These are phyloP conservation scores for Psylliodes chrysocephalus DNA, from an alignment of 2,888 invertebrate species.

Conservation along the genomic window DNA sequence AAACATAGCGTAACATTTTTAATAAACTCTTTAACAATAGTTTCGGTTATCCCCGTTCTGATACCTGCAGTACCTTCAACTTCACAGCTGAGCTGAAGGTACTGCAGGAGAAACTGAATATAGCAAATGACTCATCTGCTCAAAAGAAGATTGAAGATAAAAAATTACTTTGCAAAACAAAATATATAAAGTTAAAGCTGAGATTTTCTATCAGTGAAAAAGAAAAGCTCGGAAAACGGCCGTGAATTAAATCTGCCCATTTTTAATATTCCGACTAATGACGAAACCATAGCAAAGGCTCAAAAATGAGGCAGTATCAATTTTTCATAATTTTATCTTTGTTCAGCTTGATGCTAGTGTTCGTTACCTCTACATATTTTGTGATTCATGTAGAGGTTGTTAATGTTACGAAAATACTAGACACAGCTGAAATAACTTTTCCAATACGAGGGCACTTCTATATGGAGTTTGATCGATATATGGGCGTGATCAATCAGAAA, in stretches of 20 bases:
- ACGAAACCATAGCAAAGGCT: conserved; percentile 12
- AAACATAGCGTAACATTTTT: conserved; percentile 28
- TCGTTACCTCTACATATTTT: no score
- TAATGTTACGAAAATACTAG: conserved; percentile 15
- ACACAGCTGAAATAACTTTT: conserved; percentile 22
- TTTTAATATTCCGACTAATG: conserved; percentile 20
- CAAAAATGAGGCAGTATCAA: conserved; percentile 23
- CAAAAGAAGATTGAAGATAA: no score
- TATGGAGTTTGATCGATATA: conserved; percentile 30
- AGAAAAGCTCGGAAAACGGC: no score
- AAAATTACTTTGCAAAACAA: conserved; percentile 17
- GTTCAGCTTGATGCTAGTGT: no score
- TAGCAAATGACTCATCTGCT: conserved; percentile 13
- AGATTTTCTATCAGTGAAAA: conserved; percentile 29
- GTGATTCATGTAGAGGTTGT: conserved; percentile 28
- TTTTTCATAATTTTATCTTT: conserved; percentile 28
- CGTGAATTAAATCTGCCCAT: conserved; percentile 17
- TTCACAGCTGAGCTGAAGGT: conserved; percentile 26
- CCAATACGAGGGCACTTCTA: conserved; percentile 19
- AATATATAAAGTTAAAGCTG: conserved; percentile 24
- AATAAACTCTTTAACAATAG: conserved; percentile 20
- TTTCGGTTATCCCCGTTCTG: conserved; percentile 17
- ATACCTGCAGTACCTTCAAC: conserved; percentile 22
- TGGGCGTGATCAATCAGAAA: conserved; percentile 28
- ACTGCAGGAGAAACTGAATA: conserved; percentile 24